These are phyloP conservation scores for Poecilia latipinna DNA, from an alignment of 2,113 vertebrate species.

Conservation along the genomic window DNA sequence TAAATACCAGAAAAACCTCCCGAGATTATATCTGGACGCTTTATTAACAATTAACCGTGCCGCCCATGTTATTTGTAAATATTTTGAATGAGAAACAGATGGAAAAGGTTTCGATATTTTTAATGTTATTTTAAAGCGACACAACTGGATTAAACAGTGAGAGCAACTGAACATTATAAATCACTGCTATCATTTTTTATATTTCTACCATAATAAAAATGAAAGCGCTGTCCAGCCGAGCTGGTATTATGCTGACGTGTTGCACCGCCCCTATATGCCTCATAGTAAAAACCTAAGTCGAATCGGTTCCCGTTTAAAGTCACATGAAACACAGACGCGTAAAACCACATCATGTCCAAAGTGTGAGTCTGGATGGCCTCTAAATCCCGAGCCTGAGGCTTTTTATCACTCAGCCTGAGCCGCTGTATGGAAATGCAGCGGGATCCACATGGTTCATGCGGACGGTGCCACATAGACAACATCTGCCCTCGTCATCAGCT, in stretches of 20 bases:
- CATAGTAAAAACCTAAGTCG: conserved; percentile 16
- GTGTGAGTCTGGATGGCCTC: background rate
- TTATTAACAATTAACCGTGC: background rate
- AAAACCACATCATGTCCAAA: too few relatives aligned
- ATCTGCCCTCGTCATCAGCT: conserved; percentile 34
- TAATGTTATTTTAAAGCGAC: background rate
- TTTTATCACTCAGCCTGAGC: background rate
- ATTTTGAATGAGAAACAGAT: too few relatives aligned
- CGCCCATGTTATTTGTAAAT: too few relatives aligned
- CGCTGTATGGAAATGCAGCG: background rate
- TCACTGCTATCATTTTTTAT: background rate
- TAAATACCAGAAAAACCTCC: background rate
- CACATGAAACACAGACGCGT: background rate
- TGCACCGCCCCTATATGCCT: conserved; percentile 61
- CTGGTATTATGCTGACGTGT: conserved; percentile 88
- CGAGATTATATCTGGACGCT: background rate
- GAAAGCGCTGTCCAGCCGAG: background rate
- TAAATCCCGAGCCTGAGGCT: background rate
- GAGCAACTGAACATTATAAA: background rate
- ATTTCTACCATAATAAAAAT: background rate
- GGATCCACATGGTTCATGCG: conserved; percentile 14
- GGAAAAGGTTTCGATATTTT: too few relatives aligned
- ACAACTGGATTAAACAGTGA: background rate
- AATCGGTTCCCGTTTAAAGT: background rate
- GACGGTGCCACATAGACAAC: conserved; percentile 67